Evolutionary conservation across 2,113 vertebrate species (phyloP).

Genomic region (Cinclus cinclus): DNA sequence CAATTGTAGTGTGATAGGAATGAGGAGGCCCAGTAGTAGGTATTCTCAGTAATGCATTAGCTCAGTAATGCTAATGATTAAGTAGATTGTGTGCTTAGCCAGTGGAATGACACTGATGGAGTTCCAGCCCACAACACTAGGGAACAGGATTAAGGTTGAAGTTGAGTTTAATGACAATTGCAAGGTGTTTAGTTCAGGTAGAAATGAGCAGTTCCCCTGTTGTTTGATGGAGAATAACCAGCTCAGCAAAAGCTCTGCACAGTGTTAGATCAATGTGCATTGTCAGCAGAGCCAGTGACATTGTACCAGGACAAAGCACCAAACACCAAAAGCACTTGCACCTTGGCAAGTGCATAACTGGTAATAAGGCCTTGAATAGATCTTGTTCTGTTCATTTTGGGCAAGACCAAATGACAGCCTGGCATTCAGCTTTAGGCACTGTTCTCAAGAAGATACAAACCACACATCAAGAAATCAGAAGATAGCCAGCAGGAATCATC

Average conservation of each 20-base stretch:
- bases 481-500: background rate
- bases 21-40: background rate
- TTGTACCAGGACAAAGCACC: background rate
- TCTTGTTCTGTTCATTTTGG: background rate
- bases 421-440: background rate
- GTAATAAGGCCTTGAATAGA: background rate
- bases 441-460: background rate
- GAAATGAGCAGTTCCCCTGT: background rate
- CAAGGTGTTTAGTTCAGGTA: background rate
- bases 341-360: background rate
- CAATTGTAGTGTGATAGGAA: background rate
- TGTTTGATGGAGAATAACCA: background rate
- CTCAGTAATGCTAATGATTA: background rate
- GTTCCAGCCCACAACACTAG: background rate
- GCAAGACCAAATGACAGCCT: background rate
- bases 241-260: background rate
- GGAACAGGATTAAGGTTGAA: background rate
- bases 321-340: background rate
- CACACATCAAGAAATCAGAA: background rate
- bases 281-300: background rate
- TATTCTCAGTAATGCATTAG: background rate
- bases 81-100: background rate
- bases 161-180: background rate
- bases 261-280: background rate
- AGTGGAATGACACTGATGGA: background rate